phyloP scores from a whole-genome alignment of 2,888 invertebrate genomes.

The Synanthedon tipuliformis region DNA sequence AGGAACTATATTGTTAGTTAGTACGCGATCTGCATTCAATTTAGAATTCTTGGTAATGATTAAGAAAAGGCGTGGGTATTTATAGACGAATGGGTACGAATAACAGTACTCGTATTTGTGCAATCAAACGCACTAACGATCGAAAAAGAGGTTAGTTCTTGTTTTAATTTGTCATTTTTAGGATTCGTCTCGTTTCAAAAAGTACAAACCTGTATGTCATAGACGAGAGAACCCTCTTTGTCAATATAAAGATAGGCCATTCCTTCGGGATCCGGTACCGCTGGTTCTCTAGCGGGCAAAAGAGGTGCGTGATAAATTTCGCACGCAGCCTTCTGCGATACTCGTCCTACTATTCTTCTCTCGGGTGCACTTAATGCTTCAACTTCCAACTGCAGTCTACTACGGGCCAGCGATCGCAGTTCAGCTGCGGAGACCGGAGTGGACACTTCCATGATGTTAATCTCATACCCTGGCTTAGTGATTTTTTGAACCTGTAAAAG shows the following conservation, averaged over 20 bases:
- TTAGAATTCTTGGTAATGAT: background rate
- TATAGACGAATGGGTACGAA: background rate
- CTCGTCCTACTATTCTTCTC: slow-evolving; percentile 75
- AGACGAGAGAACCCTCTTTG: slow-evolving; percentile 81
- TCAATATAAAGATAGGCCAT: slow-evolving; percentile 84
- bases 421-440: slow-evolving; percentile 83
- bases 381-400: slow-evolving; percentile 78
- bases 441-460: slow-evolving; percentile 82
- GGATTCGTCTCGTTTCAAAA: background rate
- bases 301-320: slow-evolving; percentile 83
- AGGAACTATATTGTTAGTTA: no score
- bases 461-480: slow-evolving; percentile 79
- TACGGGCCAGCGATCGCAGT: slow-evolving; percentile 79
- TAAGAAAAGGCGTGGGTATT: background rate
- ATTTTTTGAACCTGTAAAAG: slow-evolving; percentile 70
- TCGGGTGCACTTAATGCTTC: slow-evolving; percentile 77
- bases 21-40: background rate
- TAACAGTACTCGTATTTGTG: background rate
- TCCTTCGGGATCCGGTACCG: slow-evolving; percentile 69
- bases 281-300: slow-evolving; percentile 61
- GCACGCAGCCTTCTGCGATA: slow-evolving; percentile 81
- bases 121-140: background rate
- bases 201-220: slow-evolving; percentile 73
- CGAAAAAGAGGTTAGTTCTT: background rate
- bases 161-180: background rate